These are phyloP conservation scores for Nemotelus nigrinus DNA, from an alignment of 2,888 invertebrate species.

Conservation along the genomic window DNA sequence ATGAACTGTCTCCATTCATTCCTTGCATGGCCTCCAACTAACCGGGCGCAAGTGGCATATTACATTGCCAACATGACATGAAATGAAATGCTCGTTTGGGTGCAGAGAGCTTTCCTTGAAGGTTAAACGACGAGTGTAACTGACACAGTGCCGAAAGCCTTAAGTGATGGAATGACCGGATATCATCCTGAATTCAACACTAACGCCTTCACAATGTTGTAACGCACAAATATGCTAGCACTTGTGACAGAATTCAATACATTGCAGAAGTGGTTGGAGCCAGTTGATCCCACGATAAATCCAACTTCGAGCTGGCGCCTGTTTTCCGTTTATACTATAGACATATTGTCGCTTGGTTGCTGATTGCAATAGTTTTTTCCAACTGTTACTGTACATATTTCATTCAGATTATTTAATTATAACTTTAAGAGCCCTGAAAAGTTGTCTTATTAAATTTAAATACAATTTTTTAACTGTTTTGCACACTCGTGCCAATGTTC, in stretches of 20 bases:
- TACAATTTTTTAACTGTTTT: too few species aligned
- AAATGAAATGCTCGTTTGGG: conserved; percentile 12
- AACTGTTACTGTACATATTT: too few species aligned
- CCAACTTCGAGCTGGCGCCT: conserved; percentile 18
- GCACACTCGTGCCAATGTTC: too few species aligned
- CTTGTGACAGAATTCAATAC: conserved; percentile 1
- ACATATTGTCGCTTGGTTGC: conserved; percentile 5
- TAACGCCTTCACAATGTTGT: conserved; percentile 26
- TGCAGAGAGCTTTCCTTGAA: conserved; percentile 20
- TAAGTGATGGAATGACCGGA: background rate
- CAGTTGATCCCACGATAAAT: conserved; percentile 17
- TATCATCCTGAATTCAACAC: conserved; percentile 16
- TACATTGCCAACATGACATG: conserved; percentile 41
- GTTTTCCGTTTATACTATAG: conserved; percentile 13
- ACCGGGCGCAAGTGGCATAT: conserved; percentile 23
- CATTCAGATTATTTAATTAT: too few species aligned
- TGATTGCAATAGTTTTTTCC: too few species aligned
- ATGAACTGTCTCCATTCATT: conserved; percentile 53
- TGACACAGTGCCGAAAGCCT: background rate
- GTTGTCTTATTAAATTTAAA: too few species aligned
- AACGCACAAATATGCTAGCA: conserved; percentile 7
- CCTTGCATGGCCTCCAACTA: conserved; percentile 48
- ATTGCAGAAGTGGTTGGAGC: background rate
- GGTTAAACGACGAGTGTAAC: conserved; percentile 4
- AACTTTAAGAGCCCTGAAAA: too few species aligned